Percentiles rank a stretch among this genome's conserved stretches.
Evolutionary conservation across 2,888 invertebrate genomes (phyloP).

Genomic region (Sisyra nigra): DNA sequence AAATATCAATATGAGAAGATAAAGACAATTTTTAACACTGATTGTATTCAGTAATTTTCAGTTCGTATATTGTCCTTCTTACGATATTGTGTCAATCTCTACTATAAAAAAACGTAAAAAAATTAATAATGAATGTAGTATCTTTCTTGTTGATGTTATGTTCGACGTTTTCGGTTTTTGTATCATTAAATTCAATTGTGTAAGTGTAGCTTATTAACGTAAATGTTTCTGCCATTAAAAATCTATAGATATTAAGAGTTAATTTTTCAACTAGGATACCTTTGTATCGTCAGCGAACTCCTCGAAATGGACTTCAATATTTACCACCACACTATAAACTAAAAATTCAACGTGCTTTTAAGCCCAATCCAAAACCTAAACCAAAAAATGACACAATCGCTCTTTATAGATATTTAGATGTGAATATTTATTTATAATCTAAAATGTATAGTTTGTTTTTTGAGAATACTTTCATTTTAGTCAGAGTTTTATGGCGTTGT

Average conservation of each 20-base stretch:
- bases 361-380: slow-evolving; percentile 11
- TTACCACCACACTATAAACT: slow-evolving; percentile 11
- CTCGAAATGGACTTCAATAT: slow-evolving; percentile 17
- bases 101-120: no score
- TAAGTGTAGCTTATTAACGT: background rate
- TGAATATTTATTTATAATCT: slow-evolving; percentile 14
- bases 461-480: slow-evolving; percentile 18
- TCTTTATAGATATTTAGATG: slow-evolving; percentile 25
- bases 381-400: slow-evolving; percentile 24
- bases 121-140: no score
- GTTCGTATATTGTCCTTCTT: no score
- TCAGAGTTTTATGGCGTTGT: slow-evolving; percentile 31
- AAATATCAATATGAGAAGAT: no score
- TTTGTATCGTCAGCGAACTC: slow-evolving; percentile 19
- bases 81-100: no score
- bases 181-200: background rate
- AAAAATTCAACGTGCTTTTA: slow-evolving; percentile 8
- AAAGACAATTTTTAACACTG: no score
- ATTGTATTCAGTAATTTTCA: no score
- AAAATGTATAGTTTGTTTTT: background rate
- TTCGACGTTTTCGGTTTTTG: no score
- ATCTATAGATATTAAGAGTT: background rate
- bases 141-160: no score
- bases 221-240: background rate
- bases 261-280: slow-evolving; percentile 17